These are phyloP conservation scores for Bolinopsis microptera DNA, from an alignment of 37 sponge, comb jelly and placozoan species.

Conservation along the genomic window DNA sequence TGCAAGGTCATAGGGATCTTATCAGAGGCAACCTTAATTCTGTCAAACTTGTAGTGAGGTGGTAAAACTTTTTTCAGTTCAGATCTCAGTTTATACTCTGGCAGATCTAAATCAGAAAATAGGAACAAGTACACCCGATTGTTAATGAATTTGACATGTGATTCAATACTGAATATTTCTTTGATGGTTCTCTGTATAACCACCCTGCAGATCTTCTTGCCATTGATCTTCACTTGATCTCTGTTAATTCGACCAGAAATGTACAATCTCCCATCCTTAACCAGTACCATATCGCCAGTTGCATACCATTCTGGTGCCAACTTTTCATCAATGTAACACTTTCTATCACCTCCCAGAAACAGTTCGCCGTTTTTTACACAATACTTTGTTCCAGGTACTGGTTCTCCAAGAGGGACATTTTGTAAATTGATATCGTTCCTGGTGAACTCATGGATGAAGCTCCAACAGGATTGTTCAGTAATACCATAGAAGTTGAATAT, in stretches of 20 bases:
- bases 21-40: neutral
- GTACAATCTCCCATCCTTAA: neutral
- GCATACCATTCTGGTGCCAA: neutral
- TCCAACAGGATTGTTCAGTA: slow-evolving; percentile 63
- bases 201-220: neutral
- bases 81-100: neutral
- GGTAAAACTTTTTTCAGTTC: neutral
- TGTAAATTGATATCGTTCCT: neutral
- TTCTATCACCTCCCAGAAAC: slow-evolving; percentile 22
- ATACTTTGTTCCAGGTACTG: slow-evolving; percentile 34
- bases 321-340: slow-evolving; percentile 34
- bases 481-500: slow-evolving; percentile 45
- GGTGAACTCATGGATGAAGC: slow-evolving; percentile 15
- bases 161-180: neutral
- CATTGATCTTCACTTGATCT: slow-evolving; percentile 50
- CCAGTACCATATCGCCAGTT: slow-evolving; percentile 15
- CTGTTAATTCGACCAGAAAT: neutral
- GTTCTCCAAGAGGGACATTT: neutral
- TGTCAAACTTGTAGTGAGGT: slow-evolving; percentile 44
- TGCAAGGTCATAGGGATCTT: neutral
- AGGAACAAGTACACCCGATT: neutral
- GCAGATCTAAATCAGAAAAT: neutral
- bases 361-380: neutral
- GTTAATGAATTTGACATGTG: neutral
- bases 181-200: neutral